Conservation (phyloP, 2,797 vertebrate species). For the Anniella stebbinsi region DNA sequence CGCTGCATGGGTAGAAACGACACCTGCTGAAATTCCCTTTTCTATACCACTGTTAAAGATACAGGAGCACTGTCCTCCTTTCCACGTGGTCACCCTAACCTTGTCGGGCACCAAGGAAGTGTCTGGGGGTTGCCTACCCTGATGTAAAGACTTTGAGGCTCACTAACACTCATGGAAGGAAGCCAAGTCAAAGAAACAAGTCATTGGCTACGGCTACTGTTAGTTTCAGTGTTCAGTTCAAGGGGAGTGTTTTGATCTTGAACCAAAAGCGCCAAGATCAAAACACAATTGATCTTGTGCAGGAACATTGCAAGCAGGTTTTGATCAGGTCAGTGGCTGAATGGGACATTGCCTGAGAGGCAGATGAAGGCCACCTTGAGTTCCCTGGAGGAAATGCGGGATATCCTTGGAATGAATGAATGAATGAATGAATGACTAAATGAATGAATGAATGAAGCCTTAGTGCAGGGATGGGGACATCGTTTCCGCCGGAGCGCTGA, state of each 20-base stretch:
- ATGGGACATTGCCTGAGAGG: not conserved
- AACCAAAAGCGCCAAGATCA: not conserved
- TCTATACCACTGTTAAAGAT: too few species aligned
- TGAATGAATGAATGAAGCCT: not conserved
- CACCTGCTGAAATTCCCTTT: too few species aligned
- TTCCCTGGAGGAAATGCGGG: not conserved
- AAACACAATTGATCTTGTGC: not conserved
- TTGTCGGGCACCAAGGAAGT: not conserved
- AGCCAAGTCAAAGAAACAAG: conserved; percentile 3
- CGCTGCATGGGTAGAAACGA: too few species aligned
- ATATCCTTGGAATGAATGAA: not conserved
- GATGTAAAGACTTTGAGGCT: too few species aligned
- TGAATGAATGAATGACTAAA: not conserved
- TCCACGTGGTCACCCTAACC: too few species aligned
- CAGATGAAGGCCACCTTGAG: not conserved
- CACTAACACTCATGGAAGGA: not conserved
- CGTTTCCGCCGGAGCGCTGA: too few species aligned
- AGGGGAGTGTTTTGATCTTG: not conserved
- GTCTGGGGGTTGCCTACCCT: not conserved
- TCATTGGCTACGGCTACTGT: not conserved
- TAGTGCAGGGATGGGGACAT: too few species aligned
- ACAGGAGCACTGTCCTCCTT: too few species aligned
- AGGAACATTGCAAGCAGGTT: not conserved
- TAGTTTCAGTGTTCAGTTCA: not conserved
- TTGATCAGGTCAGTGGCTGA: not conserved